Percentiles rank a stretch among this genome's conserved stretches.
These are phyloP conservation scores for Collichthys lucidus DNA, from an alignment of 2,113 vertebrate genomes.

Conservation along the genomic window DNA sequence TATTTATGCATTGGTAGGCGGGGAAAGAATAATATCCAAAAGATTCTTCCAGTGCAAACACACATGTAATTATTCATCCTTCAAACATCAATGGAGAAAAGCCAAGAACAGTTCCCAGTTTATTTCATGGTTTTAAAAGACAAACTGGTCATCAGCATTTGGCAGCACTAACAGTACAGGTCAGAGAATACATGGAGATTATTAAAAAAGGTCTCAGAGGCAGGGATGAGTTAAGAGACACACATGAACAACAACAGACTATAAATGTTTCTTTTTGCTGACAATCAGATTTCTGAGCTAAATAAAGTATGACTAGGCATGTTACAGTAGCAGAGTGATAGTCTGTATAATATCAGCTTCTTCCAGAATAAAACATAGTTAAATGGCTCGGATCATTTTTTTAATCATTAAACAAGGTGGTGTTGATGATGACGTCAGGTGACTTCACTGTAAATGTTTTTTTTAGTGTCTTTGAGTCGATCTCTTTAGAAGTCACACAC, in stretches of 20 bases:
- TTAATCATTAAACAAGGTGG: neutral
- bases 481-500: constrained; percentile 67
- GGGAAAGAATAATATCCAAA: neutral
- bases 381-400: constrained; percentile 31
- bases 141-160: neutral
- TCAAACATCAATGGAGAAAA: neutral
- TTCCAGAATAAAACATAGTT: neutral
- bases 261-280: neutral
- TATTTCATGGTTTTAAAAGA: neutral
- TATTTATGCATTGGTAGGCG: no score
- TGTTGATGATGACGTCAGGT: neutral
- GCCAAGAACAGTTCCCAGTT: neutral
- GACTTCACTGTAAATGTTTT: neutral
- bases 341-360: neutral
- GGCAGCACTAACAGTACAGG: neutral
- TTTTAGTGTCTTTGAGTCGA: neutral
- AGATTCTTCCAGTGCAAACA: neutral
- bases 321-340: neutral
- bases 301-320: neutral
- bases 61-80: neutral
- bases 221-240: neutral
- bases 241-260: neutral
- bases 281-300: neutral
- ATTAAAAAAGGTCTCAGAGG: neutral
- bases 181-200: neutral